Evolutionary conservation across 2,113 vertebrate species (phyloP).

Genomic region (Neoarius graeffei): DNA sequence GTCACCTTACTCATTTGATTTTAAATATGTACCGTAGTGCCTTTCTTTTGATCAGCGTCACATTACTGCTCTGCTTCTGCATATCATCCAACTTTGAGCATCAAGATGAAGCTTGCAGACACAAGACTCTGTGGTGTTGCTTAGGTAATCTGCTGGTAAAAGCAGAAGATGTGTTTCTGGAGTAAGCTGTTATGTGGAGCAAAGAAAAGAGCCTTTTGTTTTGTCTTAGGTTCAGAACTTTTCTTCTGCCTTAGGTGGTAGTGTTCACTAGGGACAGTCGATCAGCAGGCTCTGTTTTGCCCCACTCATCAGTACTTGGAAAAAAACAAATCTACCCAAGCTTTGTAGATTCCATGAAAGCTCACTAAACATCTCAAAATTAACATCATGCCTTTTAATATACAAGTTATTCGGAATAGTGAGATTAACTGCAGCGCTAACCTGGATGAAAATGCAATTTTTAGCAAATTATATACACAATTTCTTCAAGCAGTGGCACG

Average conservation of each 20-base stretch:
- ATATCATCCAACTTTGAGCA: conserved; percentile 37
- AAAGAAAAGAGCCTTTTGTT: conserved; percentile 65
- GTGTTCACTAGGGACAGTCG: conserved; percentile 7
- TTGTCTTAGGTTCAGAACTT: conserved; percentile 58
- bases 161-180: conserved; percentile 20
- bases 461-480: background rate
- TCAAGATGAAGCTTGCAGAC: conserved; percentile 39
- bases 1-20: conserved; percentile 10
- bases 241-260: conserved; percentile 62
- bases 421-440: background rate
- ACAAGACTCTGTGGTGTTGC: conserved; percentile 30
- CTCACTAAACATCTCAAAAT: background rate
- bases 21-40: background rate
- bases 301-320: background rate
- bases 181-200: background rate
- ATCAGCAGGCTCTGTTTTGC: conserved; percentile 25
- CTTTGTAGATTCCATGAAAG: background rate
- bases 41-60: conserved; percentile 17
- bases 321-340: background rate
- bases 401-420: background rate
- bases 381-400: background rate
- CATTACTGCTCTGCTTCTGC: conserved; percentile 51
- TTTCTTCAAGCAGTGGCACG: background rate
- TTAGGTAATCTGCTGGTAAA: conserved; percentile 61
- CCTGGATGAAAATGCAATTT: background rate